These are phyloP conservation scores for Patella caerulea DNA, from an alignment of 2,888 invertebrate species.

Conservation along the genomic window DNA sequence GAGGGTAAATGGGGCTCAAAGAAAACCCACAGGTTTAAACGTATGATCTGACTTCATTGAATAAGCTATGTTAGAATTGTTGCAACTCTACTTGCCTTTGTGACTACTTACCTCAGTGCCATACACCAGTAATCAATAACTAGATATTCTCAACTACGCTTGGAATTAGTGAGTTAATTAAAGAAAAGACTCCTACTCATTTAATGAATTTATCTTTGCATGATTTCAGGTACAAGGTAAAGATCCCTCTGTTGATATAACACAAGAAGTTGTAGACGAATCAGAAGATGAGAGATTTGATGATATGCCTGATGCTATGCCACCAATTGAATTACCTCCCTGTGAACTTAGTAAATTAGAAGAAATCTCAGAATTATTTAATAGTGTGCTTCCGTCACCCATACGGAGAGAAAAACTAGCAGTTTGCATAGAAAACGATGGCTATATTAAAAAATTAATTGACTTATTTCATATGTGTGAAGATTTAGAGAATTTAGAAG, in stretches of 20 bases:
- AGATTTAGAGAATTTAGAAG: constrained; percentile 90
- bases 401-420: constrained; percentile 95
- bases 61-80: too few species aligned
- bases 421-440: constrained; percentile 91
- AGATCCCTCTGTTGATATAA: constrained; percentile 98
- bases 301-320: constrained; percentile 94
- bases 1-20: too few species aligned
- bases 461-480: constrained; percentile 97
- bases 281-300: constrained; percentile 91
- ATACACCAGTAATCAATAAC: too few species aligned
- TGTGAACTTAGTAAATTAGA: constrained; percentile 94
- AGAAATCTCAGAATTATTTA: constrained; percentile 87
- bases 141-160: too few species aligned
- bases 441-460: constrained; percentile 94
- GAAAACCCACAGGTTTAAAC: too few species aligned
- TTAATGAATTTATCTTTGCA: too few species aligned
- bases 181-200: too few species aligned
- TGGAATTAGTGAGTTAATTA: too few species aligned
- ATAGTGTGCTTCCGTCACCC: constrained; percentile 81
- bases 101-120: too few species aligned
- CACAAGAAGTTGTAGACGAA: constrained; percentile 77
- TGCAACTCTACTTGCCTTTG: too few species aligned
- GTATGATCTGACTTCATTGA: too few species aligned
- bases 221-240: constrained; percentile 91
- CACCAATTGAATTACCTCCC: constrained; percentile 93